Evolutionary conservation across 2,113 vertebrate species (phyloP).

Genomic region (Egretta garzetta): DNA sequence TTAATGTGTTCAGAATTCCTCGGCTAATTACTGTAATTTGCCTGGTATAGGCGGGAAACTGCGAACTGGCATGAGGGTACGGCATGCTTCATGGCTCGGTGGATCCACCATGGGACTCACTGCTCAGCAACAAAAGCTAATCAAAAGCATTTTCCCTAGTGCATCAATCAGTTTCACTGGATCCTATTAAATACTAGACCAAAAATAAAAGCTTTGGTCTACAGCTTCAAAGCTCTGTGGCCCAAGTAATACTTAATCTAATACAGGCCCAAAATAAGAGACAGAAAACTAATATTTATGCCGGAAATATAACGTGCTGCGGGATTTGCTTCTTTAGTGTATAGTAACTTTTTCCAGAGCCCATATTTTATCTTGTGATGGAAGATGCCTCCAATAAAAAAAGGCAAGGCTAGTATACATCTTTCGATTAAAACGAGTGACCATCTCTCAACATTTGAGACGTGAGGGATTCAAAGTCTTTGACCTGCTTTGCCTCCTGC

Average conservation of each 20-base stretch:
- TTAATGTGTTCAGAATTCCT: background rate
- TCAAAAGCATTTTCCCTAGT: slow-evolving; percentile 10
- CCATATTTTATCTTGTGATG: background rate
- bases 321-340: background rate
- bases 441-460: background rate
- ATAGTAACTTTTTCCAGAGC: slow-evolving; percentile 24
- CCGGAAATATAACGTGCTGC: background rate
- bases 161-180: background rate
- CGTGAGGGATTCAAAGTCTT: accelerated
- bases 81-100: background rate
- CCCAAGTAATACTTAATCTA: slow-evolving; percentile 20
- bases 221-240: slow-evolving; percentile 51
- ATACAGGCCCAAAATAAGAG: slow-evolving; percentile 17
- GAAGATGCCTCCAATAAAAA: background rate
- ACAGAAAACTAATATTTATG: slow-evolving; percentile 6
- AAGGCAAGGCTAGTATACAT: background rate
- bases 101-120: background rate
- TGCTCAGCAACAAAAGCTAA: background rate
- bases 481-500: background rate
- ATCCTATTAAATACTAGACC: slow-evolving; percentile 20
- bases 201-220: slow-evolving; percentile 52
- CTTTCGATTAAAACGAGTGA: background rate
- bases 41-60: background rate
- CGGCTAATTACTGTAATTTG: background rate
- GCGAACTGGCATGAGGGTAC: accelerated